These are phyloP conservation scores for Neoascia interrupta DNA, from an alignment of 2,888 invertebrate species.

Conservation along the genomic window DNA sequence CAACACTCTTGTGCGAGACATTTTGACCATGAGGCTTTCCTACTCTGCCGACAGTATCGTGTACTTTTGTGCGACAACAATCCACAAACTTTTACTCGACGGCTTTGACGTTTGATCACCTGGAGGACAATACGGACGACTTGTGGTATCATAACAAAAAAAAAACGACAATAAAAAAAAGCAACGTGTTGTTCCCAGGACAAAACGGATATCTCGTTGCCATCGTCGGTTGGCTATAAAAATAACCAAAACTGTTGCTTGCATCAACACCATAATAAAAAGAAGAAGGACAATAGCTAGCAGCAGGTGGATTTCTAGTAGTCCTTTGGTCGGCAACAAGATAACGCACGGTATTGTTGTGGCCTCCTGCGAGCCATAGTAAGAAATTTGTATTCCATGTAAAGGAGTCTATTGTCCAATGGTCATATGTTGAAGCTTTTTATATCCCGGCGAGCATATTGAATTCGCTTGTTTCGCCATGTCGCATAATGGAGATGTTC, in stretches of 20 bases:
- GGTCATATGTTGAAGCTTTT: constrained; percentile 12
- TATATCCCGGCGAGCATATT: constrained; percentile 26
- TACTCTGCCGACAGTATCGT: constrained; percentile 14
- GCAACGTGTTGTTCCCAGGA: constrained; percentile 33
- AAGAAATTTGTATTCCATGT: constrained; percentile 9
- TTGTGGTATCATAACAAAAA: constrained; percentile 31
- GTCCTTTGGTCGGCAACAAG: not conserved
- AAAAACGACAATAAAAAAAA: constrained; percentile 34
- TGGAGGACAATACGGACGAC: constrained; percentile 13
- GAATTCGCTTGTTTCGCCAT: constrained; percentile 20
- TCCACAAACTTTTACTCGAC: constrained; percentile 27
- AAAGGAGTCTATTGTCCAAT: constrained; percentile 3
- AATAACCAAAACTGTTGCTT: too few species aligned
- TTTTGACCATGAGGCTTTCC: constrained; percentile 32
- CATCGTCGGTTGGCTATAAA: too few species aligned
- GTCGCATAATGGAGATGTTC: not conserved
- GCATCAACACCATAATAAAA: not conserved
- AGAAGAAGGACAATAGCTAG: constrained; percentile 28
- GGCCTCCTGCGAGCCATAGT: not conserved
- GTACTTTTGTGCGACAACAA: constrained; percentile 20
- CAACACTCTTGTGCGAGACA: constrained; percentile 22
- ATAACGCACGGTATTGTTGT: not conserved
- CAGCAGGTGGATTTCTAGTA: constrained; percentile 10
- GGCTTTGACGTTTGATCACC: constrained; percentile 33
- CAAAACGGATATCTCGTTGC: too few species aligned